Conservation (phyloP, 2,888 invertebrate genomes). For the Pseudoips prasinana region DNA sequence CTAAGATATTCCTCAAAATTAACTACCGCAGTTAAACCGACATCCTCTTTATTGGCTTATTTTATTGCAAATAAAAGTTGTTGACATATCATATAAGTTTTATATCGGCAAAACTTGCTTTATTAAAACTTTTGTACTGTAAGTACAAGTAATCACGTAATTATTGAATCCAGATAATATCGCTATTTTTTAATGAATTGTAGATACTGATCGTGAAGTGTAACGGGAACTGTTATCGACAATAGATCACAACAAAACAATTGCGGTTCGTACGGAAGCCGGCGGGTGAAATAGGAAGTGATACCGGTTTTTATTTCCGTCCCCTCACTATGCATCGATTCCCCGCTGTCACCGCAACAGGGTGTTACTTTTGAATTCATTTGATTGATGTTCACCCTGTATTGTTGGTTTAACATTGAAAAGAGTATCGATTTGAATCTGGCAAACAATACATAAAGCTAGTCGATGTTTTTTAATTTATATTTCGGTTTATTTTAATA, state of each 20-base stretch:
- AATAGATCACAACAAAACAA: slow-evolving; percentile 28
- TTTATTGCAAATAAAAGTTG: slow-evolving; percentile 37
- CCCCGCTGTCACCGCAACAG: slow-evolving; percentile 62
- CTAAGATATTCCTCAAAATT: slow-evolving; percentile 24
- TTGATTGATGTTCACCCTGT: slow-evolving; percentile 65
- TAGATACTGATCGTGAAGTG: slow-evolving; percentile 24
- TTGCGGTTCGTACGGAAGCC: slow-evolving; percentile 44
- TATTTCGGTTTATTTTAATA: slow-evolving; percentile 24
- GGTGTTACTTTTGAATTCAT: slow-evolving; percentile 53
- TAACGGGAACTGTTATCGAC: no score
- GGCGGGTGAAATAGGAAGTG: slow-evolving; percentile 67
- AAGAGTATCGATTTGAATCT: slow-evolving; percentile 44
- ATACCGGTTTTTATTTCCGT: slow-evolving; percentile 69
- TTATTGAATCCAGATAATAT: slow-evolving; percentile 32
- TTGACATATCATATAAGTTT: slow-evolving; percentile 35
- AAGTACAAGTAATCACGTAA: slow-evolving; percentile 23
- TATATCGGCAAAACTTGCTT: slow-evolving; percentile 25
- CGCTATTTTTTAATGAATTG: slow-evolving; percentile 35
- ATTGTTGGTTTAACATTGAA: slow-evolving; percentile 43
- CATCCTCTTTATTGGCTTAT: slow-evolving; percentile 31
- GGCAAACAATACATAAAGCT: slow-evolving; percentile 35
- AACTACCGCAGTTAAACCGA: slow-evolving; percentile 25
- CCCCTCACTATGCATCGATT: slow-evolving; percentile 62
- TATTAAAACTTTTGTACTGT: slow-evolving; percentile 24
- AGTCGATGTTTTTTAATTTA: slow-evolving; percentile 18